phyloP scores from a whole-genome alignment of 2,888 invertebrate genomes.

The Hemicrepidius hirtus region DNA sequence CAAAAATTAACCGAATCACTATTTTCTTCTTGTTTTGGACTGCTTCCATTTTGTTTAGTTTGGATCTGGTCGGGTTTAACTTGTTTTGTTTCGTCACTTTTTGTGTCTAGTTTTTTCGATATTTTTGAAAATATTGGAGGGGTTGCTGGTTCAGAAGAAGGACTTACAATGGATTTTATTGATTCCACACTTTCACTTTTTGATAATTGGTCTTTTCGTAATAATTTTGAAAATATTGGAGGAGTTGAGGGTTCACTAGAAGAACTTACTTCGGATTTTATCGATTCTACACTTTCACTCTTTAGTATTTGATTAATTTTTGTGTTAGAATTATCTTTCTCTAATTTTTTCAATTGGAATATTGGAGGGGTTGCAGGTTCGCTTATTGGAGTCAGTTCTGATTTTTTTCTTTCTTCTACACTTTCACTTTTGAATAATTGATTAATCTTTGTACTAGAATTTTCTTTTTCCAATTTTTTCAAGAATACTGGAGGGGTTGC shows the following conservation, averaged over 20 bases:
- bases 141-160: neutral
- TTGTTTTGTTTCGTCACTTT: neutral
- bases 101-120: neutral
- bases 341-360: slow-evolving; percentile 58
- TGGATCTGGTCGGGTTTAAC: no score
- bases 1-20: slow-evolving; percentile 75
- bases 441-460: no score
- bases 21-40: neutral
- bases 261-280: slow-evolving; percentile 1
- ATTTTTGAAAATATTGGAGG: slow-evolving; percentile 4
- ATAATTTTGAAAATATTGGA: slow-evolving; percentile 3
- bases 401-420: slow-evolving; percentile 59
- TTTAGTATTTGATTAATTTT: slow-evolving; percentile 28
- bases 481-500: no score
- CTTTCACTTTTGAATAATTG: no score
- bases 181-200: neutral
- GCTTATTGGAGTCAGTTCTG: no score
- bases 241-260: neutral
- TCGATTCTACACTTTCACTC: neutral
- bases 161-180: neutral
- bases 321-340: slow-evolving; percentile 43
- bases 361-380: no score
- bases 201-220: neutral
- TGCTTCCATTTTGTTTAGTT: slow-evolving; percentile 12
- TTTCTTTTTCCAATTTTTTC: slow-evolving; percentile 55